These are phyloP conservation scores for Capra hircus DNA, from an alignment of 2,113 vertebrate genomes.

Conservation along the genomic window DNA sequence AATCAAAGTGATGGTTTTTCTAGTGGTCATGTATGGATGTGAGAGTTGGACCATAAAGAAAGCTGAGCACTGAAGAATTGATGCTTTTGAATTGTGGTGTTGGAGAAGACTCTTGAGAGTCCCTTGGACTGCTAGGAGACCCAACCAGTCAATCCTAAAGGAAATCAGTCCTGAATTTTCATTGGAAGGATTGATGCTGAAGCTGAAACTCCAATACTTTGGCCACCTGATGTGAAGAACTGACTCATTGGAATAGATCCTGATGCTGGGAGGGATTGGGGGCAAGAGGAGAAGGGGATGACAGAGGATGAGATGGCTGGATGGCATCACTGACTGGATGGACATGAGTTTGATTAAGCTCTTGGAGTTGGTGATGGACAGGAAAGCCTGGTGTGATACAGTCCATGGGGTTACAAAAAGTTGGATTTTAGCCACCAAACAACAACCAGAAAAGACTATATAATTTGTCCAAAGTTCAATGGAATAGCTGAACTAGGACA, in stretches of 20 bases:
- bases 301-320: background rate
- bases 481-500: background rate
- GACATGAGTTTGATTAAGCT: background rate
- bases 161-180: background rate
- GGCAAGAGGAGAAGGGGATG: background rate
- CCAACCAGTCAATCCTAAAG: background rate
- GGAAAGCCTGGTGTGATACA: background rate
- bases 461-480: conserved; percentile 6
- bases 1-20: background rate
- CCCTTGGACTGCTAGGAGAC: background rate
- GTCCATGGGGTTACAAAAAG: background rate
- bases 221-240: background rate
- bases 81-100: background rate
- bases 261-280: background rate
- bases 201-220: background rate
- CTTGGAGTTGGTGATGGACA: background rate
- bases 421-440: background rate
- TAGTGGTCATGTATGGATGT: background rate
- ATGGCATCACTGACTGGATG: background rate
- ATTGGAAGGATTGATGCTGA: background rate
- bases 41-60: background rate
- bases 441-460: conserved; percentile 1
- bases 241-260: background rate
- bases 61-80: background rate
- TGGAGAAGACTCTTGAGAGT: background rate